A percentile compares a stretch with the other conserved stretches of the same genome.
Conservation (phyloP, 2,113 vertebrate species). For the Heptranchias perlo region DNA sequence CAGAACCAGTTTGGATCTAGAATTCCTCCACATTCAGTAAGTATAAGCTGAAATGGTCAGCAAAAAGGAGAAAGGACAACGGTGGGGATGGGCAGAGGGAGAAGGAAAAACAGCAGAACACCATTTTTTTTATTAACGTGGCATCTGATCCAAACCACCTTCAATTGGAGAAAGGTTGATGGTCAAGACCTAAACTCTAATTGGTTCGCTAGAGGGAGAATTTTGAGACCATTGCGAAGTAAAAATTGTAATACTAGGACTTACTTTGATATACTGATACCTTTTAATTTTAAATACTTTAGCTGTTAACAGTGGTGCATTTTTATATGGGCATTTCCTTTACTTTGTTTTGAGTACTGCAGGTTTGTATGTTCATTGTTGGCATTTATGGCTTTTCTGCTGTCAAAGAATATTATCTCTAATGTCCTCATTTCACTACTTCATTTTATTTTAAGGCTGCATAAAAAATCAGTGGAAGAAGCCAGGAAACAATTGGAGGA, state of each 20-base stretch:
- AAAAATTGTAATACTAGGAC: neutral
- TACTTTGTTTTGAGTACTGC: neutral
- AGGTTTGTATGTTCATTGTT: neutral
- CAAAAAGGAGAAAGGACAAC: neutral
- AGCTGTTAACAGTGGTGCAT: neutral
- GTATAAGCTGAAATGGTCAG: neutral
- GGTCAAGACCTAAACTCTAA: neutral
- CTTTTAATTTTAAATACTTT: neutral
- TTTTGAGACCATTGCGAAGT: neutral
- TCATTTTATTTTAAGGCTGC: constrained; percentile 57
- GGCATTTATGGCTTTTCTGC: neutral
- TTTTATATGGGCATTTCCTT: neutral
- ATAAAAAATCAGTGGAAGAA: constrained; percentile 65
- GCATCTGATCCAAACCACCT: neutral
- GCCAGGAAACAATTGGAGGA: constrained; percentile 68
- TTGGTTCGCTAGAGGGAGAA: neutral
- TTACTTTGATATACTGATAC: neutral
- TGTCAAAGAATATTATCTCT: neutral
- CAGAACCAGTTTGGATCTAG: neutral
- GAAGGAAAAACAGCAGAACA: neutral
- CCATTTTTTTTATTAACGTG: neutral
- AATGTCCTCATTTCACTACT: neutral
- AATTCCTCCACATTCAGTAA: neutral
- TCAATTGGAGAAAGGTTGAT: neutral
- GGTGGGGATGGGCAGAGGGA: neutral